Evolutionary conservation across 2,113 vertebrate genomes (phyloP).

Genomic region (Centropus unirufus): DNA sequence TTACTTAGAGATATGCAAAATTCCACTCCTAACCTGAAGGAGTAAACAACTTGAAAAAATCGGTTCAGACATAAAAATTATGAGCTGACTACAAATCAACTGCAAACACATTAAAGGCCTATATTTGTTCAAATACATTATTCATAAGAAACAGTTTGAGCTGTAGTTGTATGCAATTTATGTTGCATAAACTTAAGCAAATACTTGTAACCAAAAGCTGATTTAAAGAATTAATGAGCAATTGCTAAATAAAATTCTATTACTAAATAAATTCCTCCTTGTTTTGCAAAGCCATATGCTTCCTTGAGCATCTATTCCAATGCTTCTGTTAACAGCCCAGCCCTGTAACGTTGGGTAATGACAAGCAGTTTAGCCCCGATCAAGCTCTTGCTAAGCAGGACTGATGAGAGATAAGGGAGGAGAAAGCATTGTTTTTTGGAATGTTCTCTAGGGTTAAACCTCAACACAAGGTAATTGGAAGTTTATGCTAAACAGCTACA

Average conservation of each 20-base stretch:
- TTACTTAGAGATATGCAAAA: constrained; percentile 3
- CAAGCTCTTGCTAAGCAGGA: background rate
- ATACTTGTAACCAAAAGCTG: constrained; percentile 38
- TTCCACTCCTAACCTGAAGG: background rate
- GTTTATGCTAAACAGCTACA: background rate
- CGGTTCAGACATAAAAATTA: background rate
- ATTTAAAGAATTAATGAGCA: constrained; percentile 59
- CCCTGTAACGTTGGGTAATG: background rate
- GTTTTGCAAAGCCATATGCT: background rate
- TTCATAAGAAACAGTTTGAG: constrained; percentile 53
- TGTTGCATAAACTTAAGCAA: constrained; percentile 53
- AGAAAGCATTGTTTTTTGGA: background rate
- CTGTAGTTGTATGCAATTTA: constrained; percentile 17
- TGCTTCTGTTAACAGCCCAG: background rate
- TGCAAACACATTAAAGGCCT: constrained; percentile 40
- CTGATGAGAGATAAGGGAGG: background rate
- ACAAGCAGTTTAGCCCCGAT: background rate
- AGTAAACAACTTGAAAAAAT: constrained; percentile 45
- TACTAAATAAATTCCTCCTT: background rate
- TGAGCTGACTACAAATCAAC: constrained; percentile 28
- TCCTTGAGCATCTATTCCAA: background rate
- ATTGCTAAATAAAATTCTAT: constrained; percentile 39
- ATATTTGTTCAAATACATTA: constrained; percentile 58
- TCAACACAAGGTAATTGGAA: accelerated
- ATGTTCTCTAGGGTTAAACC: background rate